Base-by-base conservation (phyloP, 1,140 invertebrate species). In the Berghia stephanieae region DNA sequence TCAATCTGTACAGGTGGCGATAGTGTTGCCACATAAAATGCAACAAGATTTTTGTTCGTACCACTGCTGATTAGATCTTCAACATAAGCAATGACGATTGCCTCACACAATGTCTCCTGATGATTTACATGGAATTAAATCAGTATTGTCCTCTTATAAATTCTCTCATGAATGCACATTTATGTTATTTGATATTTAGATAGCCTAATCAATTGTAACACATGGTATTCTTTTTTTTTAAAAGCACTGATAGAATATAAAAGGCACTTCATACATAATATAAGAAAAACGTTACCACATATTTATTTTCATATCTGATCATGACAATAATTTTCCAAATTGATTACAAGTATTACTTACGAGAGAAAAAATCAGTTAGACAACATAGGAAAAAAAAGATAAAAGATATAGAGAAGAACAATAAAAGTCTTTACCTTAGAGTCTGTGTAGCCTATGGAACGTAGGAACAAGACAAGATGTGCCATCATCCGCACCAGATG, bases 401-500 rank as follows among this genome's bases (percentile, higher is more conserved):
- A 46, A n/a, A 72, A 16, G n/a, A 49, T 4, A 72, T 55, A 1
- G 10, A 27, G 34, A 52, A 49, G 2, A 55, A 16, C 10, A 16
- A n/a, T 31, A 75, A 63, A 10, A 5, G 16, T 16, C 57, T 60
- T 80, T 84, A 87, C 85, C 80, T 86, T 84, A 44, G 78, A 75
- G 16, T n/a, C n/a, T n/a, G 71, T 46, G 24, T 82, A 93, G 0
- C 94, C 94, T 79, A 96, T 93, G 77, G 93, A 92, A 44, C 94
- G 91, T 38, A 98, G 92, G 77, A 97, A 93, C 0, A 98, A 89
- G 18, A 96, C 92, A 24, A 98, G 88, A 89, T 98, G 96, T 0
- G 95, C 93, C 83, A 95, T 90, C 79, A 96, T 95, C 81, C 96
- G 90, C 27, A 95, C 83, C 67, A 95, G 92, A 78, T 94, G 93